Evolutionary conservation across 2,888 invertebrate species (phyloP), one percentile per base, ranked within the genome.

Genomic region (Amphiduros pacificus): DNA sequence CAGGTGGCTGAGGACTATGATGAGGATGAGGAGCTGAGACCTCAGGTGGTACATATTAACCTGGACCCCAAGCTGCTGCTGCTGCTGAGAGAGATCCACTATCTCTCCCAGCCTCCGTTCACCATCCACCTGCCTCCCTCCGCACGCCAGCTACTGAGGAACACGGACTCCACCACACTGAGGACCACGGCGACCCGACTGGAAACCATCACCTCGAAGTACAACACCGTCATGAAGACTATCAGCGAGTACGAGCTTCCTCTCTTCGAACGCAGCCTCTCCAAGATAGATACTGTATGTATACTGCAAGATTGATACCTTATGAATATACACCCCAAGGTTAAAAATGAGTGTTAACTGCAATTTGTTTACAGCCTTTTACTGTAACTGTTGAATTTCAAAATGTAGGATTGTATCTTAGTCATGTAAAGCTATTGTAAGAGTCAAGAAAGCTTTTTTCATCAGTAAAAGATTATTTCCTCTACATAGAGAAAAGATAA

Each of bases 151-250:
- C 71, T 81, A 51, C 57, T 80, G 29, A 63, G 80, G 5, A 77
- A 76, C 67, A 78, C 77, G 4, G 72, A 78, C 64, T 70, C 77
- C 1, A 70, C 72, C 58, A 73, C 77, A 54, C 69, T 81, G 51
- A 70, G 76, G 32, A 77, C 77, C 17, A 75, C 76, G 3, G 78
- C 80, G 0, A 78, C 79, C 2, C 67, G 81, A 31, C 73, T 82
- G 41, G 79, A 81, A 64, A 78, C 79, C 11, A 79, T 82, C 31
- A 78, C 77, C 29, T 76, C 78, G 53, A 81, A 80, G 65, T 82
- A 81, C 67, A 81, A 81, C 67, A 71, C 75, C 14, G 76, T 80
- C 60, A 78, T 82, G 79, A 72, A 74, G 56, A 75, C 75, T 0
- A 76, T 82, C 63, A 77, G 77, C 40, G 73, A 74, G 53, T 79